Evolutionary conservation across 2,888 invertebrate species (phyloP), one percentile per base, ranked within the genome.

Genomic region (Orthonevra nobilis): DNA sequence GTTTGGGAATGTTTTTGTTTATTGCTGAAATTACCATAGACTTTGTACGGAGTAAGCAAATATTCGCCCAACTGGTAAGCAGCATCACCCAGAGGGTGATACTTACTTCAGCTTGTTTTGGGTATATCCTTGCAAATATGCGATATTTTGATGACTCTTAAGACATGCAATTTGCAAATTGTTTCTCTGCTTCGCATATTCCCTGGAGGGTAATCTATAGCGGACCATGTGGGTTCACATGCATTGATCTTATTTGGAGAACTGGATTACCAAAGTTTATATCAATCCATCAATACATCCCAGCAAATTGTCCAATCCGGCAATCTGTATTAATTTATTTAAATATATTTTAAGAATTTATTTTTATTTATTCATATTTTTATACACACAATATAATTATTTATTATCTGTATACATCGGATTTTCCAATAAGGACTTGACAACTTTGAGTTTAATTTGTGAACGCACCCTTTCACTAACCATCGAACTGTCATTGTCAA

Each of bases 181-280:
- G 73, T 66, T 81, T 81, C 0, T 83, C 81, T 9, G 64, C 10
- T 61, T 85, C 84, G 60, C 85, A 86, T 20, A 85, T 84, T 3
- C 82, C 84, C 73, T 86, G 85, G 26, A 86, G 58, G 2, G 84
- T 85, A 20, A 85, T 42, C 14, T 60, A 73, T 6, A 68, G 14
- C 1, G 15, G 7, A 19, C 66, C 69, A 12, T 77, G 58, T 15
- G 85, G 81, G 56, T 87, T 86, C 2, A 82, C 81, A 81, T 85
- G 86, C 2, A 84, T 86, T 2, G 82, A 84, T 75, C 83, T 83
- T 9, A 84, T 82, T 84, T 86, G 86, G 34, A 83, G 70, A 3
- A 75, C 84, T 28, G 85, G 84, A 36, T 83, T 84, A 48, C 83
- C 74, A 3, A 84, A 84, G 6, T 32, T 32, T 12, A 81, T 69